These are phyloP conservation scores for Drosophila kepulauana DNA, from an alignment of 1,140 invertebrate genomes.

Conservation along the genomic window DNA sequence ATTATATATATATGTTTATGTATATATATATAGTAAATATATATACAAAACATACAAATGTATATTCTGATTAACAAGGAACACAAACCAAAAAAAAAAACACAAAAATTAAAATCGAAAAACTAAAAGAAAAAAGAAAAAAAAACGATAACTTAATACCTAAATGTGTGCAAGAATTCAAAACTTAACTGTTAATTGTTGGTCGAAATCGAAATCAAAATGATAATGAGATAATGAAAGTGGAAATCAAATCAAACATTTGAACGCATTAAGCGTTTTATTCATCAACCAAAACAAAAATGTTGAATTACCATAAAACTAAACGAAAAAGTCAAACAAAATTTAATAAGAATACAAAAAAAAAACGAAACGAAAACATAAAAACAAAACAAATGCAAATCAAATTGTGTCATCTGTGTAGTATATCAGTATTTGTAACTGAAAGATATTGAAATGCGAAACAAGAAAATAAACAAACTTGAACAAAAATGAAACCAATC, in stretches of 20 bases:
- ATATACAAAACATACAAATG: constrained; percentile 45
- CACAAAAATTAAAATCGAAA: constrained; percentile 40
- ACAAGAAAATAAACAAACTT: constrained; percentile 59
- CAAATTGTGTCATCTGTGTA: constrained; percentile 80
- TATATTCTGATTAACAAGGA: constrained; percentile 28
- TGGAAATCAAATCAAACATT: constrained; percentile 66
- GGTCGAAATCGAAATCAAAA: constrained; percentile 68
- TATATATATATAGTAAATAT: constrained; percentile 27
- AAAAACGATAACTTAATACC: constrained; percentile 24
- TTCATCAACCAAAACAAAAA: constrained; percentile 74
- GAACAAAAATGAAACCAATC: constrained; percentile 65
- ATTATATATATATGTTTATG: constrained; percentile 11
- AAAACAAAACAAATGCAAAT: constrained; percentile 60
- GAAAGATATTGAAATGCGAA: constrained; percentile 66
- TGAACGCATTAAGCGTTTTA: constrained; percentile 77
- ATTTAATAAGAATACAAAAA: constrained; percentile 32
- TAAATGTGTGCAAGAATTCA: constrained; percentile 67
- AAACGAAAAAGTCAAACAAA: constrained; percentile 40
- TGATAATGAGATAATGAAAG: constrained; percentile 41
- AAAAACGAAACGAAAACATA: too few species aligned
- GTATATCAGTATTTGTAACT: constrained; percentile 81
- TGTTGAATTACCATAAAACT: constrained; percentile 63
- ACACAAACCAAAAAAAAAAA: constrained; percentile 15
- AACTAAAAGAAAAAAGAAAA: constrained; percentile 4
- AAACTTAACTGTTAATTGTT: constrained; percentile 81